A percentile compares a stretch with the other conserved stretches of the same genome.
Evolutionary conservation across 2,888 invertebrate species (phyloP).

Genomic region (Mylabris sibirica): DNA sequence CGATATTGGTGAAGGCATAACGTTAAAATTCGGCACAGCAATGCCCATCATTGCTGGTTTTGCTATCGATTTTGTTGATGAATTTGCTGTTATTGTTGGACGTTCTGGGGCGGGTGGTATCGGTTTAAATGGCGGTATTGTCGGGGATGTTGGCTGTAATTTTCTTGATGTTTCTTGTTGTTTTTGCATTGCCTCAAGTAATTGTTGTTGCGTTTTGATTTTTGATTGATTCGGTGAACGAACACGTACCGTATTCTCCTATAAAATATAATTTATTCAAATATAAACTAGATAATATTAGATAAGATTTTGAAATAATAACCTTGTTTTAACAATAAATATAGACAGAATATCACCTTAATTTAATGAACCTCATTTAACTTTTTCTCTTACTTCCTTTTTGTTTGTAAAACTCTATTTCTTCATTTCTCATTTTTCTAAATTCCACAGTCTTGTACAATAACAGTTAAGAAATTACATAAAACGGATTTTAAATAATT

Average conservation of each 20-base stretch:
- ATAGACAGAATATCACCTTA: background rate
- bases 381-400: slow-evolving; percentile 1
- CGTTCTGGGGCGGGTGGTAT: slow-evolving; percentile 71
- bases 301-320: background rate
- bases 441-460: background rate
- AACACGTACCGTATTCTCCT: slow-evolving; percentile 43
- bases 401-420: background rate
- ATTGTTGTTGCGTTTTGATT: slow-evolving; percentile 8
- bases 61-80: slow-evolving; percentile 38
- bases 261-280: slow-evolving; percentile 22
- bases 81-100: slow-evolving; percentile 55
- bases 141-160: slow-evolving; percentile 46
- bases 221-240: slow-evolving; percentile 27
- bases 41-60: slow-evolving; percentile 62
- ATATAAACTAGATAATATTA: slow-evolving; percentile 15
- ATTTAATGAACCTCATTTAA: slow-evolving; percentile 10
- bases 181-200: slow-evolving; percentile 7
- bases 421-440: background rate
- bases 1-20: slow-evolving; percentile 67
- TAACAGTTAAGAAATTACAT: background rate
- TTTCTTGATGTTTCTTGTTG: slow-evolving; percentile 46
- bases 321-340: background rate
- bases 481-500: too few relatives aligned
- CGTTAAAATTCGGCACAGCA: slow-evolving; percentile 65
- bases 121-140: slow-evolving; percentile 82